A percentile compares a stretch with the other conserved stretches of the same genome.
Conservation (phyloP, 2,888 invertebrate genomes). For the Cryptosula pallasiana region DNA sequence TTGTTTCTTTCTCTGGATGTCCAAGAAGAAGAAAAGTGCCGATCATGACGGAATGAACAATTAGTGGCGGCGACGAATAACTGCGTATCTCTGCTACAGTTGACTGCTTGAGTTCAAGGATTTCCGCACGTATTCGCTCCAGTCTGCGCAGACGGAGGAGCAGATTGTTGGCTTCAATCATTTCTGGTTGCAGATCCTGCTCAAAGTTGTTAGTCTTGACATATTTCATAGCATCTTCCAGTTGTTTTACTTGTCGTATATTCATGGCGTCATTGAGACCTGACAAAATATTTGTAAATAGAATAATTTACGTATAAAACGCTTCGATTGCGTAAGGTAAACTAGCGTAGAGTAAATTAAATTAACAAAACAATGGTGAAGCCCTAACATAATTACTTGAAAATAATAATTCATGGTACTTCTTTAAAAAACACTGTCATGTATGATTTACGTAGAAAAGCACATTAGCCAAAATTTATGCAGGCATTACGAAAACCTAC, state of each 20-base stretch:
- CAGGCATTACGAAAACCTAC: constrained; percentile 32
- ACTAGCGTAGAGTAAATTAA: no score
- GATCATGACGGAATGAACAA: constrained; percentile 44
- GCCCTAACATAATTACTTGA: no score
- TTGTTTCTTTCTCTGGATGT: constrained; percentile 45
- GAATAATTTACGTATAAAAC: no score
- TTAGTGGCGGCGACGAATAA: constrained; percentile 39
- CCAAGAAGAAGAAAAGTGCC: constrained; percentile 44
- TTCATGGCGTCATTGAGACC: constrained; percentile 43
- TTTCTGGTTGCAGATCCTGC: constrained; percentile 38
- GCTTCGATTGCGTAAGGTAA: no score
- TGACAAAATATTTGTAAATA: no score
- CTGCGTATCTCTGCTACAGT: constrained; percentile 47
- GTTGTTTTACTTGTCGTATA: constrained; percentile 38
- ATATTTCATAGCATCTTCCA: constrained; percentile 43
- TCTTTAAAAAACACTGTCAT: no score
- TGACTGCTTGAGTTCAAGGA: constrained; percentile 40
- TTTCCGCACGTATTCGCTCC: constrained; percentile 36
- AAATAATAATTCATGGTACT: no score
- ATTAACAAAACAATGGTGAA: no score
- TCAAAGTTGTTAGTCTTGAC: constrained; percentile 46
- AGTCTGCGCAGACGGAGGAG: constrained; percentile 33
- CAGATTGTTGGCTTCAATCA: constrained; percentile 40
- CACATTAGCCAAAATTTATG: no score
- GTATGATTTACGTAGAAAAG: no score